These are phyloP conservation scores for Styela clava DNA, from an alignment of 23 tunicate genomes.

Conservation along the genomic window DNA sequence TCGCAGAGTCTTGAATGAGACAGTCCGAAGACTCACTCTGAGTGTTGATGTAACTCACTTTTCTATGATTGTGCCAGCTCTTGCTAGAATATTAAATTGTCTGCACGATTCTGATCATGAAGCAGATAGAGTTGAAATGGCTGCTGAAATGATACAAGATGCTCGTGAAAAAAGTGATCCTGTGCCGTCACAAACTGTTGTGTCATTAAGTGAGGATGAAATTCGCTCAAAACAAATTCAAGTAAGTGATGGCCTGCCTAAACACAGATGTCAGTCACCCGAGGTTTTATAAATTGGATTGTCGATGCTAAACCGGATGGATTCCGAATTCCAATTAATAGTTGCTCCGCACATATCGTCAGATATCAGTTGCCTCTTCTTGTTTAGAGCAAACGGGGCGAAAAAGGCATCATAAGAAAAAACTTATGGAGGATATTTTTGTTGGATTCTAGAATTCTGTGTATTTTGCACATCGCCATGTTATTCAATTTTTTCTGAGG, in stretches of 20 bases:
- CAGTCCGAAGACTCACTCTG: constrained; percentile 24
- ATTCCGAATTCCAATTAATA: too few relatives aligned
- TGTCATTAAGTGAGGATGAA: constrained; percentile 41
- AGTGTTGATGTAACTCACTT: constrained; percentile 52
- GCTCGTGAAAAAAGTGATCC: constrained; percentile 38
- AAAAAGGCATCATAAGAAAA: too few relatives aligned
- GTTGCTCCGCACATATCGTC: too few relatives aligned
- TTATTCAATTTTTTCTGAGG: too few relatives aligned
- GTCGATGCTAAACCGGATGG: too few relatives aligned
- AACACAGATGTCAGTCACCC: too few relatives aligned
- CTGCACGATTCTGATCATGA: constrained; percentile 43
- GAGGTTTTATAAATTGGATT: too few relatives aligned
- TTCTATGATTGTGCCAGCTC: constrained; percentile 50
- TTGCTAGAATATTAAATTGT: constrained; percentile 31
- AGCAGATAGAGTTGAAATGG: constrained; percentile 35
- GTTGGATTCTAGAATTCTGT: too few relatives aligned
- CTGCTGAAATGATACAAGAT: constrained; percentile 51
- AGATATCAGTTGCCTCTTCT: too few relatives aligned
- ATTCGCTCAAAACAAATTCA: constrained; percentile 25
- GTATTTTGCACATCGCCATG: too few relatives aligned
- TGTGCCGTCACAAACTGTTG: neutral
- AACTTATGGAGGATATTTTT: too few relatives aligned
- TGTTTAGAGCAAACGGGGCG: too few relatives aligned
- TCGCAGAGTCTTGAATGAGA: constrained; percentile 45
- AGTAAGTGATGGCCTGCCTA: constrained; percentile 11